Evolutionary conservation across 2,888 invertebrate species (phyloP).

Genomic region (Heliconius ethilla): DNA sequence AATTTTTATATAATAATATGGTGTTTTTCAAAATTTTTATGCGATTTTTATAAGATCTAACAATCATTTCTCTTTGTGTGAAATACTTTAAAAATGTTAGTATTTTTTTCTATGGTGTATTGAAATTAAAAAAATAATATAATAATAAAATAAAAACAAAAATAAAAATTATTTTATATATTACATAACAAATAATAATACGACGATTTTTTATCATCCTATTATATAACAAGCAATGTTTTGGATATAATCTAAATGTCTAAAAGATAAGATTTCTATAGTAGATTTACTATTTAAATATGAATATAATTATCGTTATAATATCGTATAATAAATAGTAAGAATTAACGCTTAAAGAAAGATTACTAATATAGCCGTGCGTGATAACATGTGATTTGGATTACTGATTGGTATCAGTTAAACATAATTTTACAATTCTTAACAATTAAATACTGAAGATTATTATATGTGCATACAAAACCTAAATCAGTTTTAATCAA

Average conservation of each 20-base stretch:
- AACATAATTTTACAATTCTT: no score
- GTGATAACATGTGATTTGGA: neutral
- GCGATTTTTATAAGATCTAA: no score
- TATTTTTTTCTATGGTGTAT: no score
- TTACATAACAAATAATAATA: neutral
- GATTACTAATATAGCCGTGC: neutral
- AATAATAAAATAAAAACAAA: no score
- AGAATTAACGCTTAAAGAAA: constrained; percentile 4
- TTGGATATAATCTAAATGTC: neutral
- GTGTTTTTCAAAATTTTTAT: no score
- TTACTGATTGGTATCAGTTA: neutral
- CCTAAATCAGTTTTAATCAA: no score
- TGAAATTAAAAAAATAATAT: no score
- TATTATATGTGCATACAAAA: no score
- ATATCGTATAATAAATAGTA: neutral
- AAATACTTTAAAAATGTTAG: no score
- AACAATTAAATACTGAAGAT: no score
- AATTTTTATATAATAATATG: no score
- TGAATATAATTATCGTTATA: neutral
- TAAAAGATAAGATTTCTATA: neutral
- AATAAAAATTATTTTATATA: neutral
- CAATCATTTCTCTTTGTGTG: no score
- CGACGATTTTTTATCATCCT: neutral
- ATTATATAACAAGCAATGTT: constrained; percentile 5
- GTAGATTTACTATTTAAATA: neutral